These are phyloP conservation scores for Loripinus fragilis DNA, from an alignment of 2,888 invertebrate genomes.

Conservation along the genomic window DNA sequence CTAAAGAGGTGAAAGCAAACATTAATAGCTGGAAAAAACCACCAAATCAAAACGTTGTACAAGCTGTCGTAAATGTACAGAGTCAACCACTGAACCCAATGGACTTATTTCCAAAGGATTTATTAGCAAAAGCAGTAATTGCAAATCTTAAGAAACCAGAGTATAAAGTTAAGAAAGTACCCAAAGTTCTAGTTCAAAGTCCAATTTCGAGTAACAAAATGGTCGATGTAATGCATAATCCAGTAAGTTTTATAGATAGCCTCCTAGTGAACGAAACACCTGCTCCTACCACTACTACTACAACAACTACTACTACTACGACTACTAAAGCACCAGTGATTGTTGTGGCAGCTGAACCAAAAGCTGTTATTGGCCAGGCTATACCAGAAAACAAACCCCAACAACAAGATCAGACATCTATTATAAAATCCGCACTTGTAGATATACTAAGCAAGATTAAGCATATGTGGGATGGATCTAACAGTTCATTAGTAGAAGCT, in stretches of 20 bases:
- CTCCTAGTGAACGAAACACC: too few species aligned
- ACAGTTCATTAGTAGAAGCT: background rate
- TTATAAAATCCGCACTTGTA: background rate
- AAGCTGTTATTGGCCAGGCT: background rate
- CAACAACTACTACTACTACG: background rate
- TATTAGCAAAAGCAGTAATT: too few species aligned
- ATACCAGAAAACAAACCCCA: background rate
- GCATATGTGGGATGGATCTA: background rate
- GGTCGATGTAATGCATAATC: too few species aligned
- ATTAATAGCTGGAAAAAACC: background rate
- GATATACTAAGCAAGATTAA: background rate
- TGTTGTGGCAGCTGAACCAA: too few species aligned
- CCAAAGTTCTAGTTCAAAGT: too few species aligned
- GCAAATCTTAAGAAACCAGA: too few species aligned
- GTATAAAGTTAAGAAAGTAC: too few species aligned
- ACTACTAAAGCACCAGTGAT: too few species aligned
- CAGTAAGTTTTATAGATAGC: too few species aligned
- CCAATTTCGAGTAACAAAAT: too few species aligned
- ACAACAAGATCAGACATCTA: background rate
- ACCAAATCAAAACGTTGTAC: background rate
- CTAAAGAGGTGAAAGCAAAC: background rate
- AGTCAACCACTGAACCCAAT: background rate
- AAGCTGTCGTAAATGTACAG: background rate
- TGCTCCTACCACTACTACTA: too few species aligned
- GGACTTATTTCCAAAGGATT: background rate